Base-by-base conservation (phyloP, 2,113 vertebrate species). In the Tetrao urogallus region DNA sequence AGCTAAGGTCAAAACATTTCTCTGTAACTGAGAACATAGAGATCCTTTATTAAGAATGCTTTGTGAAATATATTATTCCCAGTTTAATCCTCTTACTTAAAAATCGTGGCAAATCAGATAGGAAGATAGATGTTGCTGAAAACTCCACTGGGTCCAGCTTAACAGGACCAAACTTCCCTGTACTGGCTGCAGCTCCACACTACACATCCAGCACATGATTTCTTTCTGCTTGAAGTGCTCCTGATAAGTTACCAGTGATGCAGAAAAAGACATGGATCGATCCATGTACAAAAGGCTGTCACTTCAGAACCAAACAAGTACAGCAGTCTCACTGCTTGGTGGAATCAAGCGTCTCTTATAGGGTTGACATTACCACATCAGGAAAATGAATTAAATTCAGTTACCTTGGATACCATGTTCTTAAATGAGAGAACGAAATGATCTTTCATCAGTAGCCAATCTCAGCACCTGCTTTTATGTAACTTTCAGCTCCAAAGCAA, bases 381-480 rank as follows among this genome's bases (percentile, higher is more conserved):
- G 56, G 48, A 70, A 75, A 75, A 87, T 5, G 15, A 74, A 79
- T 32, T 56, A 2, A 38, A 54, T 74, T 43, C 45, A 27, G 70
- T 78, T 89, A 56, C 77, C 86, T 86, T 80, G 77, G 82, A 79
- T 79, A 92, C 90, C 11, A 0, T 60, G 34, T 54, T 60, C 72
- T 79, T 86, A 82, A 86, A 70, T 65, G 63, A 79, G 71, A 45
- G 34, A 70, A 65, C 30, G 52, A 60, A 84, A 83, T 6, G 60
- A 34, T 60, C 70, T 71, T 88, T 71, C 69, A 78, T 56, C 64
- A 20, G 66, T 38, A 2, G 6, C 67, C 7, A 1, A n/a, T 64
- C 89, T 86, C 45, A 73, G 66, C 86, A 42, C 52, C 20, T 52
- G 70, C 17, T 20, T 81, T 83, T 56, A 71, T 38, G 63, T 3